Percentiles rank a stretch among this genome's conserved stretches.
These are phyloP conservation scores for Dexiosoma caninum DNA, from an alignment of 2,888 invertebrate species.

Conservation along the genomic window DNA sequence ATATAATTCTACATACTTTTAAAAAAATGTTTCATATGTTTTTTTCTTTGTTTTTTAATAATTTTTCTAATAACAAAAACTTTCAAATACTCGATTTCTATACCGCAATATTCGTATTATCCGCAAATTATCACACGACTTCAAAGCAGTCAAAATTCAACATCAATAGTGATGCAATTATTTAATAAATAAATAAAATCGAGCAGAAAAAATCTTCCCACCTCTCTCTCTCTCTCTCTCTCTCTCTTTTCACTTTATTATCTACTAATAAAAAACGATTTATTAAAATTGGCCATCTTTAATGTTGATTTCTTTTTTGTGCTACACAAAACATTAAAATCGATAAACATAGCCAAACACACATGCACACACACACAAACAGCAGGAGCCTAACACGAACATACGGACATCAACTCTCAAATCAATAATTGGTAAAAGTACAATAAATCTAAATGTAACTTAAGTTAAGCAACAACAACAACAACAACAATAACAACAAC, in stretches of 20 bases:
- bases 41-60: too few relatives aligned
- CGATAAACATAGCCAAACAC: not conserved
- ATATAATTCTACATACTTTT: too few relatives aligned
- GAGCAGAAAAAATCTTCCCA: not conserved
- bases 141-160: not conserved
- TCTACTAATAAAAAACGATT: not conserved
- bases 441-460: constrained; percentile 42
- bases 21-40: too few relatives aligned
- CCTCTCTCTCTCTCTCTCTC: too few relatives aligned
- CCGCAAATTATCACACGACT: not conserved
- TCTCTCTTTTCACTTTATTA: not conserved
- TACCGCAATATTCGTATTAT: too few relatives aligned
- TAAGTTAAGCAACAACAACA: constrained; percentile 6
- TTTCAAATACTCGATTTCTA: too few relatives aligned
- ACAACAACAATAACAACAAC: not conserved
- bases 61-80: too few relatives aligned
- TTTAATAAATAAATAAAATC: not conserved
- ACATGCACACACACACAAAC: not conserved
- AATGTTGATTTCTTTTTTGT: not conserved
- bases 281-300: constrained; percentile 28
- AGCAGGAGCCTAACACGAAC: constrained; percentile 19
- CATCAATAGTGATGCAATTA: not conserved
- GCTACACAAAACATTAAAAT: constrained; percentile 7
- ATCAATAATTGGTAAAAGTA: constrained; percentile 54
- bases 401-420: constrained; percentile 29